Conservation (phyloP, 2,113 vertebrate species). For the Trichomycterus rosablanca region DNA sequence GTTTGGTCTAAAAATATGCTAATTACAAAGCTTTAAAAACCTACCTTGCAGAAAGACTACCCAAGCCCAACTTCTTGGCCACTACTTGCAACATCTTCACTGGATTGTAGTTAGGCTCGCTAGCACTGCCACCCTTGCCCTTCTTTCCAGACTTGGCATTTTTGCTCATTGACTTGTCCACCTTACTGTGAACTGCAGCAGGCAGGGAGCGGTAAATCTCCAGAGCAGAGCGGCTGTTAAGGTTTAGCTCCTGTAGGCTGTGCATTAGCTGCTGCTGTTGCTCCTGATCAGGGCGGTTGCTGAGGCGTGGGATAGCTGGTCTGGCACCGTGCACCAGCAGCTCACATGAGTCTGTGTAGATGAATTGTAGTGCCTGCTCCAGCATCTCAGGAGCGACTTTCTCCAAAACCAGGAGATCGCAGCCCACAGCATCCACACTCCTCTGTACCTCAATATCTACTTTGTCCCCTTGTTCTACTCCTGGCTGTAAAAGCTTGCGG, state of each 20-base stretch:
- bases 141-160: slow-evolving; percentile 76
- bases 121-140: slow-evolving; percentile 67
- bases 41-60: slow-evolving; percentile 82
- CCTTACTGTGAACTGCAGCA: slow-evolving; percentile 55
- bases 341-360: slow-evolving; percentile 91
- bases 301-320: slow-evolving; percentile 63
- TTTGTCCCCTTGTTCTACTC: slow-evolving; percentile 53
- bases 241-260: slow-evolving; percentile 75
- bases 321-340: slow-evolving; percentile 79
- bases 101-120: slow-evolving; percentile 69
- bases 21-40: not conserved
- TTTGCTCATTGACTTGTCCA: slow-evolving; percentile 78
- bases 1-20: no score
- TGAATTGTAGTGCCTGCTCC: slow-evolving; percentile 80
- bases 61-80: slow-evolving; percentile 84
- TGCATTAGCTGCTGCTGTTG: slow-evolving; percentile 76
- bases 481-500: slow-evolving; percentile 73
- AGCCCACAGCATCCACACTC: slow-evolving; percentile 83
- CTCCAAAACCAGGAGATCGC: slow-evolving; percentile 83
- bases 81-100: slow-evolving; percentile 83
- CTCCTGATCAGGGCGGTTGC: slow-evolving; percentile 53
- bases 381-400: slow-evolving; percentile 84
- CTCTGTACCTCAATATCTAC: slow-evolving; percentile 61
- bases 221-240: slow-evolving; percentile 72
- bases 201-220: slow-evolving; percentile 81